These are phyloP conservation scores for Halictus quadricinctus DNA, from an alignment of 2,888 invertebrate species.

Conservation along the genomic window DNA sequence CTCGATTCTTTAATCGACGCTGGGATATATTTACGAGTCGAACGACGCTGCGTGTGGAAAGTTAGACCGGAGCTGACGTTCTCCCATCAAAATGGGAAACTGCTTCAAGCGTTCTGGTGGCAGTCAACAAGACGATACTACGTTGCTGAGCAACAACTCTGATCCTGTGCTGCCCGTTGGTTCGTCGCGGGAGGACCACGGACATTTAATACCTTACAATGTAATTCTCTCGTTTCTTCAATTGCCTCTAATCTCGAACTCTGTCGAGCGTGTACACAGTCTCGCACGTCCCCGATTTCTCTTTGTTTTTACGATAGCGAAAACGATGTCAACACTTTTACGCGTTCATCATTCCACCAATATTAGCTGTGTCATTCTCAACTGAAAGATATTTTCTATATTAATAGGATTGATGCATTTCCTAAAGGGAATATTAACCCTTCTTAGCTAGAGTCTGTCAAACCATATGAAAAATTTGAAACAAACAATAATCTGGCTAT, in stretches of 20 bases:
- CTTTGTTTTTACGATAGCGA: neutral
- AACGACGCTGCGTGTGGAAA: constrained; percentile 25
- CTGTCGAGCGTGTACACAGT: neutral
- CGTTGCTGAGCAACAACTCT: constrained; percentile 76
- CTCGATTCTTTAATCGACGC: constrained; percentile 61
- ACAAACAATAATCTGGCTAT: neutral
- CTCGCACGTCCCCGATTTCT: neutral
- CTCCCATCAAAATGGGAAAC: constrained; percentile 85
- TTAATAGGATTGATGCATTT: neutral
- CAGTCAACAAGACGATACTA: constrained; percentile 80
- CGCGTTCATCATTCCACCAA: neutral
- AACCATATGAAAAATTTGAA: neutral
- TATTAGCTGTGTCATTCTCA: neutral
- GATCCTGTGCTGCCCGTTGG: constrained; percentile 76
- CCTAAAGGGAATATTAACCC: neutral
- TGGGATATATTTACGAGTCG: constrained; percentile 48
- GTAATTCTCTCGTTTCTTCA: constrained; percentile 73
- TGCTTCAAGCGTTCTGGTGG: constrained; percentile 85
- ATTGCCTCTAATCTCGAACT: neutral
- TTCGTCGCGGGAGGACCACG: constrained; percentile 84
- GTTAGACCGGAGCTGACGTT: constrained; percentile 20
- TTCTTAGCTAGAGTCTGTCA: neutral
- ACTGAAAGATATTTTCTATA: neutral
- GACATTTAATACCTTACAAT: constrained; percentile 84
- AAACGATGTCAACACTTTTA: neutral